Conservation (phyloP, 2,113 vertebrate genomes). For the Apodemus speciosus region DNA sequence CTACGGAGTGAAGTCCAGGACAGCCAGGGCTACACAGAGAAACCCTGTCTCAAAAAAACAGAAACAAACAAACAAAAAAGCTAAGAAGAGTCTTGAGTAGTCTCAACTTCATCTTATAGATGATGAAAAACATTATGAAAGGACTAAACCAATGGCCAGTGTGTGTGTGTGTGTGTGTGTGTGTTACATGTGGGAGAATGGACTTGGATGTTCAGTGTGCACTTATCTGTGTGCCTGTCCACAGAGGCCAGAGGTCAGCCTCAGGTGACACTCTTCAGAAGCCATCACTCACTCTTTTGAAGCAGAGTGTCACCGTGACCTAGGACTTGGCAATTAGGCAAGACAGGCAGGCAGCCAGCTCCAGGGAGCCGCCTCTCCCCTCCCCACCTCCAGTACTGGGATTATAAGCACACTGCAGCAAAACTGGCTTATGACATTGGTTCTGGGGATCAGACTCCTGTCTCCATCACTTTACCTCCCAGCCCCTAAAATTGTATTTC, state of each 20-base stretch:
- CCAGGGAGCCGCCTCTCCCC: background rate
- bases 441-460: background rate
- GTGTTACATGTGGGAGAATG: no score
- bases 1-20: background rate
- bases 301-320: background rate
- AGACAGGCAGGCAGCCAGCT: background rate
- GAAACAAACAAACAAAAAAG: background rate
- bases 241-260: background rate
- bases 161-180: background rate
- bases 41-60: background rate
- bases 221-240: no score
- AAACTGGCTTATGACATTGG: background rate
- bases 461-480: no score
- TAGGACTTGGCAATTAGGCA: background rate
- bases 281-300: no score
- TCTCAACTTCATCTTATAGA: background rate
- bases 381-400: no score
- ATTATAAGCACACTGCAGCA: background rate
- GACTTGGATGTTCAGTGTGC: background rate
- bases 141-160: background rate
- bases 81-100: background rate
- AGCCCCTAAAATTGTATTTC: background rate
- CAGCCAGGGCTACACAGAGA: background rate
- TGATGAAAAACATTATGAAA: constrained; percentile 25
- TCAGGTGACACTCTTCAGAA: background rate